Percentiles rank a stretch among this genome's conserved stretches.
These are phyloP conservation scores for Andrena praecox DNA, from an alignment of 2,888 invertebrate species.

Conservation along the genomic window DNA sequence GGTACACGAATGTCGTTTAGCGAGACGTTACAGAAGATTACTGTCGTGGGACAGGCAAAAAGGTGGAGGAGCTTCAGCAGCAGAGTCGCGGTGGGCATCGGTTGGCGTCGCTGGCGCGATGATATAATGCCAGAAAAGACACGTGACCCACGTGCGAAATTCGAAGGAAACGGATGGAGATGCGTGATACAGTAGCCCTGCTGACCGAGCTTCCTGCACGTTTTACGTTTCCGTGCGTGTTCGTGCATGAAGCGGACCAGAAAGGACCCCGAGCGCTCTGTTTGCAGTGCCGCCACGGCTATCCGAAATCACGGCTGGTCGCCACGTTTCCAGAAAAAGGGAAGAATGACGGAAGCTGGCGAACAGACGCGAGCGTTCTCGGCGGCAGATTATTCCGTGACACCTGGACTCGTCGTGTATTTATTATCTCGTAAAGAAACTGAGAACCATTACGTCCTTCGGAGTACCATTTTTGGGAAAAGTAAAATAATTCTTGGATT, in stretches of 20 bases:
- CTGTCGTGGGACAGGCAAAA: conserved; percentile 12
- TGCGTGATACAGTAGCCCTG: conserved; percentile 55
- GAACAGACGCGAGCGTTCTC: conserved; percentile 27
- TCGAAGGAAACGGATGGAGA: conserved; percentile 59
- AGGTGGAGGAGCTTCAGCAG: background rate
- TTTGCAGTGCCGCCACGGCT: conserved; percentile 40
- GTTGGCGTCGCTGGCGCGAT: conserved; percentile 48
- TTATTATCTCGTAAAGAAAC: background rate
- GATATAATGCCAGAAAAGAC: conserved; percentile 64
- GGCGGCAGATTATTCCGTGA: background rate
- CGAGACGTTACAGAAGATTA: conserved; percentile 46
- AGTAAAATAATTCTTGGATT: background rate
- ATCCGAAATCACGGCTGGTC: conserved; percentile 42
- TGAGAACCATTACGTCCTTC: background rate
- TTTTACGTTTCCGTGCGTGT: conserved; percentile 68
- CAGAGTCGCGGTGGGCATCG: conserved; percentile 34
- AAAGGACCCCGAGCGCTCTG: conserved; percentile 34
- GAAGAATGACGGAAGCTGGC: conserved; percentile 30
- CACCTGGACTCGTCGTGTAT: background rate
- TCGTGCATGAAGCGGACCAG: conserved; percentile 64
- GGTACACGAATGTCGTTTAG: conserved; percentile 38
- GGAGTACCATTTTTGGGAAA: background rate
- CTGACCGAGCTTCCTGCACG: conserved; percentile 49
- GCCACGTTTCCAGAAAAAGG: conserved; percentile 35
- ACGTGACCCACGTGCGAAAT: conserved; percentile 72